These are phyloP conservation scores for Drosophila sproati DNA, from an alignment of 1,140 invertebrate genomes.

Conservation along the genomic window DNA sequence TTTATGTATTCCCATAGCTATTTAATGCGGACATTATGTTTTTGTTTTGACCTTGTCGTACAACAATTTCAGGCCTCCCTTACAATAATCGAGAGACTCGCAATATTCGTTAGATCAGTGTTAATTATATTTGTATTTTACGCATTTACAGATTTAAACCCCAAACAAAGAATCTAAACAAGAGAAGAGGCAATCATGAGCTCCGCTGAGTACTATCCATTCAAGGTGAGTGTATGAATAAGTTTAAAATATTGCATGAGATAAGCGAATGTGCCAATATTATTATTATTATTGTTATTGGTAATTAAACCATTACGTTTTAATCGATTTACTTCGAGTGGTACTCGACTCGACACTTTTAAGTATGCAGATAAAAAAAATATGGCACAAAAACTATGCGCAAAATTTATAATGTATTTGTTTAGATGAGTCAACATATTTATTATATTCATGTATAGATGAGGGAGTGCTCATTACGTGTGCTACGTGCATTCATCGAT, in stretches of 20 bases:
- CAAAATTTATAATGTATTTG: neutral
- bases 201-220: constrained; percentile 84
- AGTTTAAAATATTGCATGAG: neutral
- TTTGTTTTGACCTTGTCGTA: constrained; percentile 39
- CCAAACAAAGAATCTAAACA: constrained; percentile 47
- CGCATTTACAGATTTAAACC: constrained; percentile 64
- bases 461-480: constrained; percentile 23
- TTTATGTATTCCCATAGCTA: constrained; percentile 24
- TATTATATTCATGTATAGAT: neutral
- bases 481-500: constrained; percentile 15
- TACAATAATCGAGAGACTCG: constrained; percentile 7
- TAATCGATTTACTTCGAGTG: constrained; percentile 21
- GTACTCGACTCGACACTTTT: neutral
- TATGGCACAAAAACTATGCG: neutral
- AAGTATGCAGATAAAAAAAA: neutral
- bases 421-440: constrained; percentile 21
- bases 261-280: neutral
- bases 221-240: constrained; percentile 72
- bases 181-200: constrained; percentile 71
- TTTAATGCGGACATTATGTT: neutral
- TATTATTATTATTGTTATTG: neutral
- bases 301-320: constrained; percentile 6
- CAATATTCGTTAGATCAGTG: constrained; percentile 34
- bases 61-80: neutral
- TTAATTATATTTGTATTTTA: constrained; percentile 45